Base-by-base conservation (phyloP, 1,140 invertebrate genomes). In the Drepana arcuata region DNA sequence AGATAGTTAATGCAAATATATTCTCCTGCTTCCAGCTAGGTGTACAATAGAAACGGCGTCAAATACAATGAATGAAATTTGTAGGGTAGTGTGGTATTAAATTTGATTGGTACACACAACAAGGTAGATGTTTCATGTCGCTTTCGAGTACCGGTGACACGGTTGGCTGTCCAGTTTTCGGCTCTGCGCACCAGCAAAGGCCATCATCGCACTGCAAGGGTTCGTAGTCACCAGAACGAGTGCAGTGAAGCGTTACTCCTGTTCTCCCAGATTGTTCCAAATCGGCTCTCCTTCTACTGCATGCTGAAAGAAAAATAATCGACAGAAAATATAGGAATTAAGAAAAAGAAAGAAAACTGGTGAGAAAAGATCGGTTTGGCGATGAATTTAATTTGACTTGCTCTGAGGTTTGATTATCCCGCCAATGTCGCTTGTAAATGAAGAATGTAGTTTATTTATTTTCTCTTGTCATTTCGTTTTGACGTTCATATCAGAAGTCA, bases 131-230 rank as follows among this genome's bases (percentile, higher is more conserved):
- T 4, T 47, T 67, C 63, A 86, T 84, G 16, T 87, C 72, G n/a
- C 44, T 56, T 43, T 87, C 78, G 1, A 80, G 79, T 2, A 89
- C 77, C 0, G 86, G 72, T 2, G 61, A 38, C 0, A 83, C 67
- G 7, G 68, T 79, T 0, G 86, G 68, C 18, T 84, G 74, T 2
- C 87, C 87, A 5, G 85, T 88, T 48, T 54, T 71, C 1, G 81
- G 57, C 18, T 88, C 69, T 1, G 81, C 85, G 56, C 88, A 90
- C 86, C 87, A 90, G 55, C 88, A 90, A 32, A 87, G 63, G 1
- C 83, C 86, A 10, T 78, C 66, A 57, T 88, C 85, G 44, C 88
- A 90, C 58, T 90, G 88, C 15, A 90, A 49, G 3, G 63, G 62
- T 47, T 89, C 88, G 48, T 85, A 90, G 68, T 88, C 87, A 5